Percentiles rank a stretch among this genome's conserved stretches.
These are phyloP conservation scores for Clarias laeviceps DNA, from an alignment of 2,797 vertebrate genomes.

Conservation along the genomic window DNA sequence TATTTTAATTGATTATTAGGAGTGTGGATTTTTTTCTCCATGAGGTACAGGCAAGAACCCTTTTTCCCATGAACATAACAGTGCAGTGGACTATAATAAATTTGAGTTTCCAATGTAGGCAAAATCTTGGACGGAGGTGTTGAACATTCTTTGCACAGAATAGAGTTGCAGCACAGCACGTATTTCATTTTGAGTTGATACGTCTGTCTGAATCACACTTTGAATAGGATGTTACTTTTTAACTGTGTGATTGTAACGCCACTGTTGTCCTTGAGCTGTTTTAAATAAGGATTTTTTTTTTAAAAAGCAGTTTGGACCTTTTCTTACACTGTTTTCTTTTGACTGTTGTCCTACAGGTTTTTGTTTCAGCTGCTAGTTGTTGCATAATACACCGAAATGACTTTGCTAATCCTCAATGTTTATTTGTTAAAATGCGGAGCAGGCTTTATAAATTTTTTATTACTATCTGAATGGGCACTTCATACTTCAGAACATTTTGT, in stretches of 20 bases:
- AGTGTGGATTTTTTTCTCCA: neutral
- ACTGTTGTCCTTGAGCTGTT: neutral
- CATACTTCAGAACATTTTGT: neutral
- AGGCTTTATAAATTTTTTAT: neutral
- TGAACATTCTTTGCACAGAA: neutral
- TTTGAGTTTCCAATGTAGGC: neutral
- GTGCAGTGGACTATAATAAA: neutral
- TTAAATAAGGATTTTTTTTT: neutral
- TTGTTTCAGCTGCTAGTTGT: neutral
- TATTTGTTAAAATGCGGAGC: neutral
- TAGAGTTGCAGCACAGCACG: neutral
- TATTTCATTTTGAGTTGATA: neutral
- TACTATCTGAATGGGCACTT: neutral
- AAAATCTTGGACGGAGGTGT: neutral
- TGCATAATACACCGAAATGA: neutral
- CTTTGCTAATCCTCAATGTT: neutral
- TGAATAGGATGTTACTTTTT: slow-evolving; percentile 13
- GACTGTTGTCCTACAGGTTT: slow-evolving; percentile 27
- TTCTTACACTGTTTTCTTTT: slow-evolving; percentile 9
- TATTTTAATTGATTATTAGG: neutral
- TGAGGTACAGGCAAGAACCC: neutral
- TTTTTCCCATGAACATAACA: neutral
- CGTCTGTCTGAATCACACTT: neutral
- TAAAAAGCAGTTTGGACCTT: neutral
- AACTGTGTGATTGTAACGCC: neutral